Evolutionary conservation across 2,888 invertebrate genomes (phyloP).

Genomic region (Pheosia tremula): DNA sequence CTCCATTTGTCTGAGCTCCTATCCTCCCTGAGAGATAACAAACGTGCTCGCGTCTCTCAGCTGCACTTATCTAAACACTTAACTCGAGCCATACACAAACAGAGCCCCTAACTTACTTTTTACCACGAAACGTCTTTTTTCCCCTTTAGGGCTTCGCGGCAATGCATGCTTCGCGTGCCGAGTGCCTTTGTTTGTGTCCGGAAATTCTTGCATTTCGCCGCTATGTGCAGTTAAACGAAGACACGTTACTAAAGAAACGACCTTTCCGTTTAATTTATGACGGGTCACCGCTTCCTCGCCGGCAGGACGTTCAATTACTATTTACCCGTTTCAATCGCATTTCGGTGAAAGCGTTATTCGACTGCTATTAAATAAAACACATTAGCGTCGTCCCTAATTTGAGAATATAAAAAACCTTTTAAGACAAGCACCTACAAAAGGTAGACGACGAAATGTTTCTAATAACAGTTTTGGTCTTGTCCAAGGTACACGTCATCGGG

Average conservation of each 20-base stretch:
- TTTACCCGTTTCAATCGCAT: conserved; percentile 22
- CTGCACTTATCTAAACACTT: conserved; percentile 84
- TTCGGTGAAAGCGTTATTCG: conserved; percentile 34
- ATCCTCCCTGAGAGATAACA: conserved; percentile 78
- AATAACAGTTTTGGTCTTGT: conserved; percentile 84
- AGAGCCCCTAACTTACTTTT: conserved; percentile 79
- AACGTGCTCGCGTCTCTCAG: conserved; percentile 75
- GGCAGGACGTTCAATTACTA: conserved; percentile 24
- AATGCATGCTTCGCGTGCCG: conserved; percentile 73
- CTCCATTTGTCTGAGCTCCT: conserved; percentile 75
- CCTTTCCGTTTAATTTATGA: conserved; percentile 63
- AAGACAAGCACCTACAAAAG: conserved; percentile 70
- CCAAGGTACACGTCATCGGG: conserved; percentile 84
- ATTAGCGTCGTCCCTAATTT: conserved; percentile 35
- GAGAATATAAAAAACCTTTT: conserved; percentile 64
- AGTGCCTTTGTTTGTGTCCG: conserved; percentile 73
- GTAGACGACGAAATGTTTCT: conserved; percentile 72
- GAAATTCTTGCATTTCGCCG: conserved; percentile 76
- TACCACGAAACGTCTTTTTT: conserved; percentile 78
- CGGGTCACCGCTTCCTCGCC: conserved; percentile 31
- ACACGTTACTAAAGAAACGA: conserved; percentile 62
- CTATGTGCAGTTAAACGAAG: conserved; percentile 70
- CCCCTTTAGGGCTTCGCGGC: conserved; percentile 74
- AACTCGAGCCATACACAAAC: conserved; percentile 79
- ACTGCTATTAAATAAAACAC: conserved; percentile 33